These are phyloP conservation scores for Porites evermanni DNA, from an alignment of 92 coral and sea anemone species.

Conservation along the genomic window DNA sequence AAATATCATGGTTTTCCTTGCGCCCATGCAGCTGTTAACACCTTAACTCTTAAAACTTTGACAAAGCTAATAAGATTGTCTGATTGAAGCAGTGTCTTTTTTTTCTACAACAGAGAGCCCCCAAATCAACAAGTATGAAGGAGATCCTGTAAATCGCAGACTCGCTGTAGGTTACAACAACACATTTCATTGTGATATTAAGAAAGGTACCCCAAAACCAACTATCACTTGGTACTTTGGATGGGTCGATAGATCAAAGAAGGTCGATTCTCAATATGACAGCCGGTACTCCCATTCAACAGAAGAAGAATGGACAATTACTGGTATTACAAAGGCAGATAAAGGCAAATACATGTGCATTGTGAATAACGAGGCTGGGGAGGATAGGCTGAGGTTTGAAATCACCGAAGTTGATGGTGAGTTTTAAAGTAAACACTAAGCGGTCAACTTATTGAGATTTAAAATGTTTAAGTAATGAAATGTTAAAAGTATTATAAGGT, in stretches of 20 bases:
- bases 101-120: constrained; percentile 3
- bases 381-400: constrained; percentile 25
- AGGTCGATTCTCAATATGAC: constrained; percentile 11
- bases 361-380: constrained; percentile 68
- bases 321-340: constrained; percentile 2
- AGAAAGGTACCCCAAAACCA: constrained; percentile 54
- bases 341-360: constrained; percentile 45
- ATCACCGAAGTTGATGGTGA: constrained; percentile 49
- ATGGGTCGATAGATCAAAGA: neutral
- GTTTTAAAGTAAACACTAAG: neutral
- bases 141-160: neutral
- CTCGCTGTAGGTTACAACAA: constrained; percentile 25
- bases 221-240: constrained; percentile 45
- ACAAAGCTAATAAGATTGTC: too few relatives aligned
- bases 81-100: too few relatives aligned
- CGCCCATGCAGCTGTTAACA: too few relatives aligned
- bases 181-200: constrained; percentile 28
- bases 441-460: too few relatives aligned
- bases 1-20: too few relatives aligned
- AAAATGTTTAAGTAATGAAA: too few relatives aligned
- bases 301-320: constrained; percentile 17
- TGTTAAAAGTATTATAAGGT: too few relatives aligned
- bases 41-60: too few relatives aligned
- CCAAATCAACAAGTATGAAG: constrained; percentile 1
- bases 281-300: constrained; percentile 13